These are phyloP conservation scores for Butorides virescens DNA, from an alignment of 2,113 vertebrate species.

Conservation along the genomic window DNA sequence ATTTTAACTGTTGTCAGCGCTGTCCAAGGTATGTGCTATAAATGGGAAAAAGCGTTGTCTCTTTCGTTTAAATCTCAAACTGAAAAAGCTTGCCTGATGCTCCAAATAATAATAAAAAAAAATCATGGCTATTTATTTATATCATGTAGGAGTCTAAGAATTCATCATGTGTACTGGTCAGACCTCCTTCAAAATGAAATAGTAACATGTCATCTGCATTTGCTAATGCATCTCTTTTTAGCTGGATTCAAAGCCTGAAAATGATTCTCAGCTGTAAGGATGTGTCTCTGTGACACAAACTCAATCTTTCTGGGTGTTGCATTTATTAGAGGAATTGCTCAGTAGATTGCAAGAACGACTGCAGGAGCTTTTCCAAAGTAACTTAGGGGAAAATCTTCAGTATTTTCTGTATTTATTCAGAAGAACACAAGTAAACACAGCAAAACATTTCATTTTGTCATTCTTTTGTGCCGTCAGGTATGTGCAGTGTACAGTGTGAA, in stretches of 20 bases:
- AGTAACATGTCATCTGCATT: neutral
- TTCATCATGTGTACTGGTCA: neutral
- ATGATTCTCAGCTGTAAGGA: constrained; percentile 14
- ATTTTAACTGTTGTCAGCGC: neutral
- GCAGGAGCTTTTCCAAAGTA: neutral
- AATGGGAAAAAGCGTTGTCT: neutral
- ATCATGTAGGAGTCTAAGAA: neutral
- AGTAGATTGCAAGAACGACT: neutral
- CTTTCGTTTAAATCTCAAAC: neutral
- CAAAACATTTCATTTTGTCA: neutral
- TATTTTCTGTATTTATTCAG: neutral
- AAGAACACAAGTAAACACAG: neutral
- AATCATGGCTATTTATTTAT: neutral
- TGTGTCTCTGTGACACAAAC: neutral
- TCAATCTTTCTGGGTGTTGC: neutral
- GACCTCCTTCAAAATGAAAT: neutral
- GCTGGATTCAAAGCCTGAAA: constrained; percentile 5
- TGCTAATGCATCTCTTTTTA: neutral
- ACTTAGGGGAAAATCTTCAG: neutral
- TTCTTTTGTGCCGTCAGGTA: neutral
- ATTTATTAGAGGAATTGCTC: constrained; percentile 4
- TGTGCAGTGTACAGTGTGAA: neutral
- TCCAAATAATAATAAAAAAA: neutral
- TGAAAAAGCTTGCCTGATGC: neutral
- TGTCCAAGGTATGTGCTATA: neutral